Evolutionary conservation across 2,113 vertebrate species (phyloP).

Genomic region (Archilochus colubris): DNA sequence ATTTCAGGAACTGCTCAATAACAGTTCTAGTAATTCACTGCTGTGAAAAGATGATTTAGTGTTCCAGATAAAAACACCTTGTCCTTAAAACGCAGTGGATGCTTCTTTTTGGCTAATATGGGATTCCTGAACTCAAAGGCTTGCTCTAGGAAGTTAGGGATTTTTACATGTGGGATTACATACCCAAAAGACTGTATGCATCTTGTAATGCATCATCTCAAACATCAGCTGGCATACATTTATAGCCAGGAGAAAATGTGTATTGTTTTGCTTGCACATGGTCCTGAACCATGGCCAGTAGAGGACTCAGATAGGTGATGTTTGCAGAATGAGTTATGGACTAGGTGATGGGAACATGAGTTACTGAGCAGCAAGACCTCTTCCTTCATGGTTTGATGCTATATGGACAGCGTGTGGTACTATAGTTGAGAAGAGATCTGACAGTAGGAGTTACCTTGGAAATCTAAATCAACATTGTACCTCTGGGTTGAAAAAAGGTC

Average conservation of each 20-base stretch:
- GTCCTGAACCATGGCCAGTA: background rate
- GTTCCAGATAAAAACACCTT: conserved; percentile 37
- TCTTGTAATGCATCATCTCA: conserved; percentile 52
- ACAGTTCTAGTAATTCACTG: conserved; percentile 1
- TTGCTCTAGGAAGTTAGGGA: background rate
- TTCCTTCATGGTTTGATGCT: background rate
- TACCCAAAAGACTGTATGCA: background rate
- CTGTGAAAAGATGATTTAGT: background rate
- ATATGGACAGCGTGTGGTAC: background rate
- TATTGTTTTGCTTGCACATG: conserved; percentile 19
- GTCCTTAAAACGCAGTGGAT: conserved; percentile 39
- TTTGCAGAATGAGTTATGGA: background rate
- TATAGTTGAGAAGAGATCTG: background rate
- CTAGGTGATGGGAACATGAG: background rate
- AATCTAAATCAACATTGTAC: background rate
- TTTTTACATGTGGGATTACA: conserved; percentile 12
- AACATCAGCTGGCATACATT: conserved; percentile 13
- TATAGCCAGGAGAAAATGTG: conserved; percentile 3
- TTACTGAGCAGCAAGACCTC: background rate
- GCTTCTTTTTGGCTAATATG: background rate
- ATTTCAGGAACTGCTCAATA: conserved; percentile 45
- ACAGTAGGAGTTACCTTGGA: background rate
- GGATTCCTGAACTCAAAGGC: conserved; percentile 5
- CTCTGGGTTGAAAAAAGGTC: background rate
- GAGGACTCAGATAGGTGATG: background rate